Evolutionary conservation across 2,888 invertebrate species (phyloP), one percentile per base, ranked within the genome.

Genomic region (Megamerina dolium): DNA sequence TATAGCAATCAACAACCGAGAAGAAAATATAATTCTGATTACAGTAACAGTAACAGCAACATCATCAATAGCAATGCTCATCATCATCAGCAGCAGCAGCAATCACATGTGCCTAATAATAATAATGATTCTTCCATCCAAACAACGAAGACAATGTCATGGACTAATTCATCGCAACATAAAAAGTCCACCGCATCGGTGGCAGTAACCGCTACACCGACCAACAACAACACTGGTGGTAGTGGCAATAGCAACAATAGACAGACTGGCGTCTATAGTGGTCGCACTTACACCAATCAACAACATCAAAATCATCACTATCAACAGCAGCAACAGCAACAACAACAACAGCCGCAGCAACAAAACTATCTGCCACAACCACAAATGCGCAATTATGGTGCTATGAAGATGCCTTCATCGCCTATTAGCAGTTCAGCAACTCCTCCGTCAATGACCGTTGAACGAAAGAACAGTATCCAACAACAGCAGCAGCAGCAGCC

Each of bases 101-200:
- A 48, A 13, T 50, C 52, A 14, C 47, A 52, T 20, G 40, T 41
- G 4, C 48, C 48, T 46, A 59, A 44, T 46, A 57, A 46, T 46
- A 62, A 44, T 54, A 60, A 48, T 45, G 60, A 55, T 40, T 54
- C 55, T 34, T 57, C 49, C 50, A 59, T 52, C 30, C 64, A 56
- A 49, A 62, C 57, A 31, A 59, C 63, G 34, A 68, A 68, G 36
- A 56, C 65, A 62, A 44, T 76, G 76, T 59, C 74, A 70, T 46
- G 64, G 73, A 51, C 74, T 63, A 70, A 52, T 70, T 68, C 69
- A 1, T 54, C 64, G 18, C 77, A 43, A 67, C 73, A 58, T 66
- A 77, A 46, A 67, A 70, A 71, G 48, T 64, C 63, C 27, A 70
- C 73, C 64, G 46, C 69, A 33, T 64, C 71, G 18, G 68, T 68